These are phyloP conservation scores for Dufourea novaeangliae DNA, from an alignment of 1,140 invertebrate genomes.

Conservation along the genomic window DNA sequence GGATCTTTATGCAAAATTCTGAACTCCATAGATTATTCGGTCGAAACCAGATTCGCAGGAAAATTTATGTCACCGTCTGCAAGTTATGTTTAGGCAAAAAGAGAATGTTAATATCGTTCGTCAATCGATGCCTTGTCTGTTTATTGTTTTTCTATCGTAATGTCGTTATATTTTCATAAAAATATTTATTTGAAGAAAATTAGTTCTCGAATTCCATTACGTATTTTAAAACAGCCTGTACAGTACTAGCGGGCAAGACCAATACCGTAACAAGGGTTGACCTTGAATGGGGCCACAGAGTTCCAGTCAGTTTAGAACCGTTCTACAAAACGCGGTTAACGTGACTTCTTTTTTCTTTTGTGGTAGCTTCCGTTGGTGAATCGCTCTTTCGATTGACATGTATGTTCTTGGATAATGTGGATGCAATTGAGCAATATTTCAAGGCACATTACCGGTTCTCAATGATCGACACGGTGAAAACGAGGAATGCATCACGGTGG, in stretches of 20 bases:
- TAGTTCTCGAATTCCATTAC: neutral
- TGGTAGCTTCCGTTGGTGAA: neutral
- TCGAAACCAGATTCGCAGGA: no score
- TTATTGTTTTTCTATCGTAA: no score
- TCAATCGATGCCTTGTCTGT: no score
- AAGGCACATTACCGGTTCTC: neutral
- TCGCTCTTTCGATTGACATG: neutral
- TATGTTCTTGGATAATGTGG: neutral
- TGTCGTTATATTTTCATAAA: neutral
- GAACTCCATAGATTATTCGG: no score
- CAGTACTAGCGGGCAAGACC: neutral
- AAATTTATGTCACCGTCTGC: no score
- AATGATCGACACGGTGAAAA: neutral
- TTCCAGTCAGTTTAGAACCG: constrained; percentile 12
- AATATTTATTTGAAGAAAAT: neutral
- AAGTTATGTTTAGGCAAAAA: no score
- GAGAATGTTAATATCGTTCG: no score
- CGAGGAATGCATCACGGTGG: neutral
- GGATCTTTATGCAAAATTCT: no score
- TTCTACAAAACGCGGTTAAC: constrained; percentile 44
- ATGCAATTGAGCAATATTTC: neutral
- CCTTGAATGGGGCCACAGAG: constrained; percentile 53
- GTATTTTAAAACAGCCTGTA: neutral
- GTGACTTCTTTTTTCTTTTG: neutral
- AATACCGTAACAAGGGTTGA: constrained; percentile 48